Evolutionary conservation across 2,888 invertebrate species (phyloP), one percentile per base, ranked within the genome.

Genomic region (Spodoptera littoralis): DNA sequence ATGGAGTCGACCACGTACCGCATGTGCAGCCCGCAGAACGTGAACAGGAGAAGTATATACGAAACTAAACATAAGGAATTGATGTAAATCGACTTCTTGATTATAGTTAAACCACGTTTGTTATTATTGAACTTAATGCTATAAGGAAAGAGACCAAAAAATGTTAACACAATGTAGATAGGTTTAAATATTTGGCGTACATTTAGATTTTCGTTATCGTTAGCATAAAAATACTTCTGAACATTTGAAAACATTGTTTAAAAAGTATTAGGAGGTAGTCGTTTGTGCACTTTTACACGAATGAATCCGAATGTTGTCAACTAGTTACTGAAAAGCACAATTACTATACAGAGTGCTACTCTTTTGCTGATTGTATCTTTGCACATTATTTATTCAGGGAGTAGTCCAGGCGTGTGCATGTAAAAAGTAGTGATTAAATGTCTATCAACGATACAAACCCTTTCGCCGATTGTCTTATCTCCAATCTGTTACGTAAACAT

Each of bases 41-140:
- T 58, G 3, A 79, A 58, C 3, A 92, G 73, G 1, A 86, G 50
- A 30, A 88, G 18, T 18, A 86, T 58, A 9, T 87, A 64, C 0
- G 83, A 77, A 5, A 90, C 56, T 2, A 88, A 85, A 69, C 86
- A 87, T 11, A 89, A 1, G 1, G 83, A 79, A 64, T 92, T 93
- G 0, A 89, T 53, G 51, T 90, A 92, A 13, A 92, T 81, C 0
- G 92, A 90, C 46, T 87, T 89, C 0, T 69, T 74, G 51, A 86
- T 76, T 2, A 87, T 80, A 2, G 66, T 74, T 60, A 87, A 84
- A 11, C 64, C 72, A 30, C 77, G 65, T 59, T 81, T 82, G 12
- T 55, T 74, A 11, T 79, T 80, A 8, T 69, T 61, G 52, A 82
- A 84, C 30, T 80, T 83, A n/a, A 89, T 52, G 47, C 82, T 85